A percentile compares a stretch with the other conserved stretches of the same genome.
Evolutionary conservation across 2,797 vertebrate genomes (phyloP).

Genomic region (Phalanger gymnotis): DNA sequence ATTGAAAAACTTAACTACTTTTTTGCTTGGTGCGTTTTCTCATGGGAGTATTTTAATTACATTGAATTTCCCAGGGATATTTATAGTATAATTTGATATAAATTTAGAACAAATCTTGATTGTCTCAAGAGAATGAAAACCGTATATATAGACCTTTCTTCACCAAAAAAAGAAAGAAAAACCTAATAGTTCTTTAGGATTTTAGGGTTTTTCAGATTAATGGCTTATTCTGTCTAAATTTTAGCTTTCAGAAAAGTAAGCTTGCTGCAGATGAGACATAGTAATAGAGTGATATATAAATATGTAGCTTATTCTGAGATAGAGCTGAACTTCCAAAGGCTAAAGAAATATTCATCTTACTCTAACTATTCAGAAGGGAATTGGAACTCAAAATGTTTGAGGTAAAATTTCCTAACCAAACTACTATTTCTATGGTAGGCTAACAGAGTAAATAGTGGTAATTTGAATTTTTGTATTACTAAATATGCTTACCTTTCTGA

Average conservation of each 20-base stretch:
- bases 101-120: conserved; percentile 62
- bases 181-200: not conserved
- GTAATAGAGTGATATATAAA: not conserved
- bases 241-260: not conserved
- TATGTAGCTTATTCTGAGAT: not conserved
- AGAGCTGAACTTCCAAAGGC: not conserved
- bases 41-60: conserved; percentile 68
- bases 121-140: conserved; percentile 34
- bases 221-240: not conserved
- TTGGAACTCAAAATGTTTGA: not conserved
- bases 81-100: conserved; percentile 69
- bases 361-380: not conserved
- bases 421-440: not conserved
- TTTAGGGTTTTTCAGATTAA: not conserved
- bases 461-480: not conserved
- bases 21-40: conserved; percentile 75
- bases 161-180: conserved; percentile 2
- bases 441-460: not conserved
- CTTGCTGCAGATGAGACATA: not conserved
- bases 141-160: conserved; percentile 6
- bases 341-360: not conserved
- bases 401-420: not conserved
- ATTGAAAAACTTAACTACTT: conserved; percentile 70
- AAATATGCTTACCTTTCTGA: not conserved
- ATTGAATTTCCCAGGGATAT: conserved; percentile 66